phyloP scores from a whole-genome alignment of 2,113 vertebrate genomes.

The Mesoclemmys tuberculata region DNA sequence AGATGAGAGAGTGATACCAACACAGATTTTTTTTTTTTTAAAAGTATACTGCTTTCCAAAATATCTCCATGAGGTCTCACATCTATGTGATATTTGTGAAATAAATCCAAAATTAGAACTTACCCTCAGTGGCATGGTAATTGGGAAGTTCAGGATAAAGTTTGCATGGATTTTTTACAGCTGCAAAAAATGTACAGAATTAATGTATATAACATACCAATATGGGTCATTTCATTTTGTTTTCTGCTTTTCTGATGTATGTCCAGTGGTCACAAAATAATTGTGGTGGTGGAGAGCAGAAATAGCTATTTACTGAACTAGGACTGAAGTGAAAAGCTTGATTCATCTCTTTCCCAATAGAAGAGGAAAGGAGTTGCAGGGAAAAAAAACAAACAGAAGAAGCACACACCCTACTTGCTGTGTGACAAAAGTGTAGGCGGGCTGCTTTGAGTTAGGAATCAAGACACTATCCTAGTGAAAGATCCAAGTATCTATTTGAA shows the following conservation, averaged over 20 bases:
- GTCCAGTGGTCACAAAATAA: neutral
- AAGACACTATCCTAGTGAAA: neutral
- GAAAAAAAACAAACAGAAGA: neutral
- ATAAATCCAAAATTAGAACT: conserved; percentile 10
- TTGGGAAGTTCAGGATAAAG: conserved; percentile 81
- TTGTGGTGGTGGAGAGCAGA: neutral
- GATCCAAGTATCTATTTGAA: neutral
- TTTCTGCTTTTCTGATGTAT: neutral
- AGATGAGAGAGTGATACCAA: neutral
- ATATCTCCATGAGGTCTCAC: neutral
- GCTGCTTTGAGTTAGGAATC: neutral
- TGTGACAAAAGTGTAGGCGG: neutral
- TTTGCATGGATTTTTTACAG: conserved; percentile 64
- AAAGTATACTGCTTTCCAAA: neutral
- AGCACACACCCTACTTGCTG: neutral
- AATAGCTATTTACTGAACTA: neutral
- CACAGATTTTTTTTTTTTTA: neutral
- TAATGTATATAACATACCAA: neutral
- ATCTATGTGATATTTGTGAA: neutral
- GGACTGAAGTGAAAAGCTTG: neutral
- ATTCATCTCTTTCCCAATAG: neutral
- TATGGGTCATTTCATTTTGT: neutral
- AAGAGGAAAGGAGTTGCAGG: neutral
- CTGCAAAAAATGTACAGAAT: conserved; percentile 54
- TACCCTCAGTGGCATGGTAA: conserved; percentile 69